A percentile compares a stretch with the other conserved stretches of the same genome.
These are phyloP conservation scores for Amphiura filiformis DNA, from an alignment of 35 echinoderm and acorn worm species.

Conservation along the genomic window DNA sequence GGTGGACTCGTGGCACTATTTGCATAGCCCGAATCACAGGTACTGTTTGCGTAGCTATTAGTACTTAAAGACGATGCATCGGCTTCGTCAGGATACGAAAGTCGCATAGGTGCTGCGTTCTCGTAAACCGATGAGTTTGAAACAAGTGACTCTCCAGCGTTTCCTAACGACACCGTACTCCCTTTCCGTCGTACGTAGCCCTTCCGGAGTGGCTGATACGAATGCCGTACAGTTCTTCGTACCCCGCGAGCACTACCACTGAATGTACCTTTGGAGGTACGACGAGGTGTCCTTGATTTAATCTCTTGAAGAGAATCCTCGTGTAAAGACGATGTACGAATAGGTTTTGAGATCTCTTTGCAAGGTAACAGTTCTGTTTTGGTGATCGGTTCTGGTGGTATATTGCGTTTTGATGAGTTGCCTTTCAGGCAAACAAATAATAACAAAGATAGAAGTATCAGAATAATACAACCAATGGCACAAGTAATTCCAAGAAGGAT, in stretches of 20 bases:
- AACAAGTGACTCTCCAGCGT: not conserved
- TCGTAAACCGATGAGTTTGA: slow-evolving; percentile 51
- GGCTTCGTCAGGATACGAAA: slow-evolving; percentile 30
- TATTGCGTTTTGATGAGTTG: not conserved
- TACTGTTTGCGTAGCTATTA: slow-evolving; percentile 3
- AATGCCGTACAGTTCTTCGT: slow-evolving; percentile 16
- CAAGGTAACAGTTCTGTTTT: not conserved
- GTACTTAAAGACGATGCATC: not conserved
- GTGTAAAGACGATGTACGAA: not conserved
- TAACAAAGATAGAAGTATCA: slow-evolving; percentile 31
- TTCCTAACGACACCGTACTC: slow-evolving; percentile 1
- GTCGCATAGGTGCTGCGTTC: slow-evolving; percentile 44
- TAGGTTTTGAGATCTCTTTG: slow-evolving; percentile 24
- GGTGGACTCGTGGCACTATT: not conserved
- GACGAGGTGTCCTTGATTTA: not conserved
- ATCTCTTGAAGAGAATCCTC: not conserved
- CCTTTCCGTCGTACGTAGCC: not conserved
- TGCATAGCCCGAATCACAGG: not conserved
- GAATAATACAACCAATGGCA: slow-evolving; percentile 26
- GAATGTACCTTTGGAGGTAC: not conserved
- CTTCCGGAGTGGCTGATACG: slow-evolving; percentile 41
- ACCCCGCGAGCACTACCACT: not conserved
- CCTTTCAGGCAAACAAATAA: slow-evolving; percentile 37
- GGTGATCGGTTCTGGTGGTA: not conserved
- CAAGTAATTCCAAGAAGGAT: slow-evolving; percentile 42